phyloP scores from a whole-genome alignment of 2,888 invertebrate species.

The Epinotia demarniana region DNA sequence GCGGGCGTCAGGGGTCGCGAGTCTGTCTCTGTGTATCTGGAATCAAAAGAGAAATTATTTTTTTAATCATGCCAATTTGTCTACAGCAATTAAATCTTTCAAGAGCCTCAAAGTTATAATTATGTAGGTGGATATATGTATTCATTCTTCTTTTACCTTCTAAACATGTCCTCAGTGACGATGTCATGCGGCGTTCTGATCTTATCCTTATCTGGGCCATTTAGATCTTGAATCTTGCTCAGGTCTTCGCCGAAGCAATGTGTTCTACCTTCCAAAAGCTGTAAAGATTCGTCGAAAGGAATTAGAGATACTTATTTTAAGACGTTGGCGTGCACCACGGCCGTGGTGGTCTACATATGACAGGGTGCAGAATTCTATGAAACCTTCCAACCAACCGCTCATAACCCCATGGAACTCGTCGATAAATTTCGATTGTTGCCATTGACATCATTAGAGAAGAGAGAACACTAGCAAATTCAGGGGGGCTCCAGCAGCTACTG shows the following conservation, averaged over 20 bases:
- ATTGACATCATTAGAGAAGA: no score
- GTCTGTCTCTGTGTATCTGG: conserved; percentile 92
- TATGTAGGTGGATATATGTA: neutral
- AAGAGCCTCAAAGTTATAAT: neutral
- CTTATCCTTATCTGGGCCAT: conserved; percentile 69
- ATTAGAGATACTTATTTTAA: no score
- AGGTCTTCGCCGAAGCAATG: conserved; percentile 71
- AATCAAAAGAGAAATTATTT: conserved; percentile 16
- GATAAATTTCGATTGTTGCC: no score
- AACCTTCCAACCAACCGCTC: no score
- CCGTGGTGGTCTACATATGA: no score
- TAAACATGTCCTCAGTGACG: conserved; percentile 90
- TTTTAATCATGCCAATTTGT: no score
- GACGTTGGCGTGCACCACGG: no score
- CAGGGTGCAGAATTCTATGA: no score
- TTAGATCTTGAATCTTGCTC: conserved; percentile 67
- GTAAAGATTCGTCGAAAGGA: conserved; percentile 45
- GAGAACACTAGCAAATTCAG: no score
- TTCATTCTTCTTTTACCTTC: conserved; percentile 70
- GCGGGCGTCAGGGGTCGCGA: conserved; percentile 93
- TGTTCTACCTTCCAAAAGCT: conserved; percentile 72
- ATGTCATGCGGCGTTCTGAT: conserved; percentile 84
- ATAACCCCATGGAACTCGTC: no score
- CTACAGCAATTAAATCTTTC: no score
- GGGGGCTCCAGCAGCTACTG: no score